These are phyloP conservation scores for Podiceps cristatus DNA, from an alignment of 2,113 vertebrate genomes.

Conservation along the genomic window DNA sequence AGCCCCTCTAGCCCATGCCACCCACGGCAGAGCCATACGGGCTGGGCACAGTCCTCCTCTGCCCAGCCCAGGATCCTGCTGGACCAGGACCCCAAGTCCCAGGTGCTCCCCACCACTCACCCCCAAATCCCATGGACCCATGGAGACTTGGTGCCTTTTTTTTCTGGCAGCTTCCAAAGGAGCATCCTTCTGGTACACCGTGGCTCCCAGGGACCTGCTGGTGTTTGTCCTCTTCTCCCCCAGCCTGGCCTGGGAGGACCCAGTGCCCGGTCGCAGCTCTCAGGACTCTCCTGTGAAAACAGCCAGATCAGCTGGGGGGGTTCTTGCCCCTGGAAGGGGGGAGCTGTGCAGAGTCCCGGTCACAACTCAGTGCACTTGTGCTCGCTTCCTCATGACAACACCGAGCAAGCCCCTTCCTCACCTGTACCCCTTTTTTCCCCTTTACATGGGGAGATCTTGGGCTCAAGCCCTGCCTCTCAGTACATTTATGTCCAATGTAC, in stretches of 20 bases:
- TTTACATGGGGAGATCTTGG: neutral
- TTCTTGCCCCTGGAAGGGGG: neutral
- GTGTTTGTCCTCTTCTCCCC: neutral
- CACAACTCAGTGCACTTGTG: neutral
- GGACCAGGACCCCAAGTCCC: neutral
- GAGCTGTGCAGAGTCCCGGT: neutral
- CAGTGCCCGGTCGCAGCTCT: neutral
- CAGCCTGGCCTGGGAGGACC: neutral
- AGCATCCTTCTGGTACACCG: neutral
- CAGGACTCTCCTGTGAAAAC: neutral
- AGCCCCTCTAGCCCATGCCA: neutral
- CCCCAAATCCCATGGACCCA: too few species aligned
- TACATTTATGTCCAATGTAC: rapidly evolving
- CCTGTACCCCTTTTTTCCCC: neutral
- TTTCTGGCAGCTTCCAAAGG: neutral
- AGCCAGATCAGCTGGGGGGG: neutral
- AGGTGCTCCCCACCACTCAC: rapidly evolving
- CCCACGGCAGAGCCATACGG: rapidly evolving
- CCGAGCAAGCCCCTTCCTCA: neutral
- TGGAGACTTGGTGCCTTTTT: neutral
- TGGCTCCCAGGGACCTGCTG: neutral
- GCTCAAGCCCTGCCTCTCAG: neutral
- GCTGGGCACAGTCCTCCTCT: neutral
- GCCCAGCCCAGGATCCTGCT: rapidly evolving
- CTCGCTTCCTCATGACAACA: rapidly evolving